phyloP scores from a whole-genome alignment of 2,113 vertebrate genomes.

The Alethe castanea region DNA sequence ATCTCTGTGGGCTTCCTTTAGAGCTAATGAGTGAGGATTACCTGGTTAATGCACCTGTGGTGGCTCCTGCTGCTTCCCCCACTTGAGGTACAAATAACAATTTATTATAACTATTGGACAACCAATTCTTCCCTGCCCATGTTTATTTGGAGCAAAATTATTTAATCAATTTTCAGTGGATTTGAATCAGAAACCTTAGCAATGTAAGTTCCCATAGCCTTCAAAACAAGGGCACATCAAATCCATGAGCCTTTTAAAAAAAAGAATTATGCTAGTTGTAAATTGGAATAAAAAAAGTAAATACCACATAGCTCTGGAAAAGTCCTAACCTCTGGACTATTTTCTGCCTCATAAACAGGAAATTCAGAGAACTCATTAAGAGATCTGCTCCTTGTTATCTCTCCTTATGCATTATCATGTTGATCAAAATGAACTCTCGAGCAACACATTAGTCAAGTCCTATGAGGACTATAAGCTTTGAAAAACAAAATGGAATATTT shows the following conservation, averaged over 20 bases:
- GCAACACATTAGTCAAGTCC: background rate
- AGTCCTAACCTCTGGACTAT: background rate
- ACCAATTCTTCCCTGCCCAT: background rate
- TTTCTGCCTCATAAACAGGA: background rate
- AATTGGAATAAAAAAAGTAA: background rate
- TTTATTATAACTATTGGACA: background rate
- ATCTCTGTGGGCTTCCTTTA: background rate
- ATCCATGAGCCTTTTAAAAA: background rate
- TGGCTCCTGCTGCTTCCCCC: background rate
- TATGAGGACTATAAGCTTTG: background rate
- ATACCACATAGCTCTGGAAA: background rate
- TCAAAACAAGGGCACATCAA: background rate
- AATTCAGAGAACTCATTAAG: background rate
- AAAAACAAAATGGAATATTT: background rate
- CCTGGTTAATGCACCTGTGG: background rate
- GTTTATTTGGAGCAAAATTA: background rate
- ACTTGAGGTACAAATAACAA: background rate
- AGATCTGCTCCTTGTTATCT: background rate
- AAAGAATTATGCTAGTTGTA: background rate
- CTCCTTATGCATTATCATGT: background rate
- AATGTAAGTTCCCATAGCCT: background rate
- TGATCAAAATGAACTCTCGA: background rate
- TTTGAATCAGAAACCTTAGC: background rate
- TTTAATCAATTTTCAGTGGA: background rate
- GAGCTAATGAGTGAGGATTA: background rate